phyloP scores from a whole-genome alignment of 2,113 vertebrate species.

The Machaerirhynchus nigripectus region DNA sequence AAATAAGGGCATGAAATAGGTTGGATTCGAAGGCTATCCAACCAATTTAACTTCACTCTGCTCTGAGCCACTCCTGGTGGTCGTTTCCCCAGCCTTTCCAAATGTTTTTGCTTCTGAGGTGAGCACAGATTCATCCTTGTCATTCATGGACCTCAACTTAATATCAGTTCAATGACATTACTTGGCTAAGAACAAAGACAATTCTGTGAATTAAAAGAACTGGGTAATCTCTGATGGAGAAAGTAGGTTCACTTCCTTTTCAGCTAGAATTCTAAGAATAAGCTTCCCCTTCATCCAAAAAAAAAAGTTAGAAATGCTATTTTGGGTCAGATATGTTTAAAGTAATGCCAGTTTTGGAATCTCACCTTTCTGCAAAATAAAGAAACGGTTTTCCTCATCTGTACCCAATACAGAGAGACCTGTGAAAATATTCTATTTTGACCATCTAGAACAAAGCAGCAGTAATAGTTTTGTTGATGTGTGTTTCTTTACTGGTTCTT shows the following conservation, averaged over 20 bases:
- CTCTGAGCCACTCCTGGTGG: not conserved
- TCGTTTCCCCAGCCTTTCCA: not conserved
- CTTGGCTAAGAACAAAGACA: not conserved
- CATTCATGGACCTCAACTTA: not conserved
- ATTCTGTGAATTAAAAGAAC: not conserved
- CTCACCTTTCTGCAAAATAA: not conserved
- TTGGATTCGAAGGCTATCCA: not conserved
- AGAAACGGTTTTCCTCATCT: not conserved
- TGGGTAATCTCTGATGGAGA: not conserved
- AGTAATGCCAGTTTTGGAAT: not conserved
- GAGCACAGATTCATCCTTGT: not conserved
- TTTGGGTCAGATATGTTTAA: not conserved
- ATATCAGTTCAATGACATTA: not conserved
- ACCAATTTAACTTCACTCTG: not conserved
- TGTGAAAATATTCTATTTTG: not conserved
- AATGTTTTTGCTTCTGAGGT: not conserved
- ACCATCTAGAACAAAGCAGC: not conserved
- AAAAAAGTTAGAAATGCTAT: not conserved
- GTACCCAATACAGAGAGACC: not conserved
- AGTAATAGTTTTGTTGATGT: not conserved
- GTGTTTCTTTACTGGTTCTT: not conserved
- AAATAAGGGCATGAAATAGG: not conserved
- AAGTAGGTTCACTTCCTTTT: not conserved
- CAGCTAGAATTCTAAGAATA: not conserved
- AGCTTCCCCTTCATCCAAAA: not conserved